Percentiles rank a stretch among this genome's conserved stretches.
Evolutionary conservation across 2,113 vertebrate species (phyloP).

Genomic region (Microcebus lehilahytsara): DNA sequence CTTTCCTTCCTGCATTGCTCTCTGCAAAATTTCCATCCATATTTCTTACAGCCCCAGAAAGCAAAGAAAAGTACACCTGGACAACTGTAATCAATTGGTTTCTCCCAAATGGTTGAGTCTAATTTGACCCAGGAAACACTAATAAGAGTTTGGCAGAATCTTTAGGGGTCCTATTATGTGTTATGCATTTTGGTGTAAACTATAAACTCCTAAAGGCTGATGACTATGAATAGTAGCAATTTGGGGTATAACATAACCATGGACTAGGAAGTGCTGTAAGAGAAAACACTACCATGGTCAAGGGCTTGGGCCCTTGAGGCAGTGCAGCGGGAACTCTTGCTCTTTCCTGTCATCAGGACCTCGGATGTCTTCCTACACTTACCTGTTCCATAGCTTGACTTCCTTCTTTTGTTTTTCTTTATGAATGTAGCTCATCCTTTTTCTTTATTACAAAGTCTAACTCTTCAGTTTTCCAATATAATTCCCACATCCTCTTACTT

Average conservation of each 20-base stretch:
- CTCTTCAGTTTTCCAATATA: not conserved
- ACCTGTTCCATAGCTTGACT: not conserved
- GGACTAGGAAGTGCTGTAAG: not conserved
- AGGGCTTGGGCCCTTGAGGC: not conserved
- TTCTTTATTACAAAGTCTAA: not conserved
- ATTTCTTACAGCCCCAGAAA: not conserved
- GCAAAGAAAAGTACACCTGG: not conserved
- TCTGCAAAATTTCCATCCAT: not conserved
- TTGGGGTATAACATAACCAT: not conserved
- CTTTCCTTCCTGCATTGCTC: not conserved
- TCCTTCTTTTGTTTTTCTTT: not conserved
- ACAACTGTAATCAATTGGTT: not conserved
- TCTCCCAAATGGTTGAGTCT: not conserved
- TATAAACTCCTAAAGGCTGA: not conserved
- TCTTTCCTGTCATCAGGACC: not conserved
- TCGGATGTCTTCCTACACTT: not conserved
- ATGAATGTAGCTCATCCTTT: not conserved
- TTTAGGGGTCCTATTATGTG: not conserved
- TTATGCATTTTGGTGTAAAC: not conserved
- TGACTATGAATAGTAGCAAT: not conserved
- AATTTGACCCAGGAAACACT: not conserved
- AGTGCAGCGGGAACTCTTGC: not conserved
- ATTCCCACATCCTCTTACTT: not conserved
- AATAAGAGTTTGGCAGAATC: not conserved
- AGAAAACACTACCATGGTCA: not conserved